Evolutionary conservation across 64 coral and sea anemone species (phyloP), one percentile per base, ranked within the genome.

Genomic region (Exaiptasia diaphana): DNA sequence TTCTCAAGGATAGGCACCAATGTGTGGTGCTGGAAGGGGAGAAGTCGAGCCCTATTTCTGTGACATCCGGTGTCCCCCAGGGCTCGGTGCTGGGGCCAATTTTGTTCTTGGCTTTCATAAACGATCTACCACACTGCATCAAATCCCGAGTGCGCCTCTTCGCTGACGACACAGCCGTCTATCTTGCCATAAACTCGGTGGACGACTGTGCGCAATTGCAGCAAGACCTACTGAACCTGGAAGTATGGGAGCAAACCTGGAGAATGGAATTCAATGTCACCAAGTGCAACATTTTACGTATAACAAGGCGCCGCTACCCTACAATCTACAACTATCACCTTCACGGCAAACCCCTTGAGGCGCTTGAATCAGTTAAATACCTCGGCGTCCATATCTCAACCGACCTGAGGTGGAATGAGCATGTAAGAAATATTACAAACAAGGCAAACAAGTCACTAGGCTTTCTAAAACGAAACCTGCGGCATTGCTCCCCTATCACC

Each of bases 131-230:
- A 13, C 27, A 31, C 4, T 22, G 45, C 45, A 58, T 21, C 8
- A 58, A 59, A 22, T 59, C 45, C 21, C 26, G 28, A 13, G 17
- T 78, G 41, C 48, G 48, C 35, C 53, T 78, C 15, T 78, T 78
- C 58, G 75, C 75, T 40, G 75, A 78, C 58, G 75, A 78, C 23
- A 57, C 74, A 39, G 48, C 29, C 26, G 22, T 55, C 48, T 77
- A 55, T 30, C 44, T 23, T 13, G 53, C 22, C 20, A 77, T 77
- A 23, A 77, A 30, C 27, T 57, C 45, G 28, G 13, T 38, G 40
- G 30, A 18, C 26, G 74, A 77, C 33, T 38, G 40, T 40, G 18
- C 23, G n/a, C 12, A 29, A 33, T 49, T 77, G 13, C 74, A 77
- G 37, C 22, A 77, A 18, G 74, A 77, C 32, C 74, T 77, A 23